phyloP scores from a whole-genome alignment of 2,797 vertebrate genomes.

The Dipus sagitta region DNA sequence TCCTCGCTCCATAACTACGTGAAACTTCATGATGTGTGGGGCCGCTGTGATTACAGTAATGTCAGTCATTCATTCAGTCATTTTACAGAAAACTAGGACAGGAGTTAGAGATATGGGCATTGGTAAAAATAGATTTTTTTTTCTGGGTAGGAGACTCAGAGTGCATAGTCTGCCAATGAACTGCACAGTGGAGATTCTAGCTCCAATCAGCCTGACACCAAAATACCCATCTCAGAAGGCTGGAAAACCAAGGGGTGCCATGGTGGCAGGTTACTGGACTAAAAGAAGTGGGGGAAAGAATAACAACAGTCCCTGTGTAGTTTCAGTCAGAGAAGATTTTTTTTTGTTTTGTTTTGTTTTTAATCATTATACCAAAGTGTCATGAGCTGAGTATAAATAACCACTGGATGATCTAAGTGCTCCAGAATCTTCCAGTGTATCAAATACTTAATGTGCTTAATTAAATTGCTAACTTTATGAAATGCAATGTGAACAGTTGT shows the following conservation, averaged over 20 bases:
- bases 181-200: background rate
- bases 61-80: background rate
- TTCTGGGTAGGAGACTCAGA: background rate
- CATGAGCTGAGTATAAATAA: background rate
- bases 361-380: background rate
- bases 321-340: background rate
- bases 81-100: background rate
- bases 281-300: background rate
- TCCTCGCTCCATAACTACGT: background rate
- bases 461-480: constrained; percentile 6
- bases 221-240: background rate
- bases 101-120: background rate
- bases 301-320: background rate
- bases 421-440: constrained; percentile 24
- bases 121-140: background rate
- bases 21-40: background rate
- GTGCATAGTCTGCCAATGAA: background rate
- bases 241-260: background rate
- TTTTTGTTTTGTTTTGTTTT: background rate
- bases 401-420: background rate
- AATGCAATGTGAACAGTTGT: constrained; percentile 23
- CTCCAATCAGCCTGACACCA: background rate
- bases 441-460: background rate
- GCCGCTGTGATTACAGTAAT: background rate
- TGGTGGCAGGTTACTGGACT: background rate